A percentile compares a stretch with the other conserved stretches of the same genome.
phyloP scores from a whole-genome alignment of 2,797 vertebrate genomes.

The Melanotaenia pygmaea region DNA sequence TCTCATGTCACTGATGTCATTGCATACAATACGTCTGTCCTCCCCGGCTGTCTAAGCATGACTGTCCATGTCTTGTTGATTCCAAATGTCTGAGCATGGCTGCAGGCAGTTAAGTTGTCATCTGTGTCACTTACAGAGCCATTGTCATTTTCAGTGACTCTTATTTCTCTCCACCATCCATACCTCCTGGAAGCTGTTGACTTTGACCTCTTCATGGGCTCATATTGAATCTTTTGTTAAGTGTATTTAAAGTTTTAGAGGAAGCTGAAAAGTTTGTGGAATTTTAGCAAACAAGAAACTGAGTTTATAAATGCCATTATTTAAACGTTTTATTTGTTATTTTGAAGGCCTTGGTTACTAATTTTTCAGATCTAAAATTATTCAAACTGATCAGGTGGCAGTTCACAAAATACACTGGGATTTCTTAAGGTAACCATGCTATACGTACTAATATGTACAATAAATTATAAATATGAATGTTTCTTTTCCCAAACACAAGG shows the following conservation, averaged over 20 bases:
- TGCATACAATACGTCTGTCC: conserved; percentile 29
- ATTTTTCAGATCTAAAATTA: not conserved
- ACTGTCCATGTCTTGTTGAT: conserved; percentile 40
- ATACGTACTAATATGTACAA: not conserved
- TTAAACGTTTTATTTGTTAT: not conserved
- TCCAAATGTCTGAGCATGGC: conserved; percentile 34
- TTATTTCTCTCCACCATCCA: conserved; percentile 17
- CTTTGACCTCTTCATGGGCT: conserved; percentile 10
- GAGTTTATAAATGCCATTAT: not conserved
- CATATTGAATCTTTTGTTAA: not conserved
- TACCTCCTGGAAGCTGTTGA: conserved; percentile 17
- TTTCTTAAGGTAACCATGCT: not conserved
- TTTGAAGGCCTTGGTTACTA: not conserved
- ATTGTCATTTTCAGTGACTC: conserved; percentile 40
- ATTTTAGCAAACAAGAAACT: not conserved
- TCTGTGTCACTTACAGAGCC: conserved; percentile 17
- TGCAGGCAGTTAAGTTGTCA: conserved; percentile 40
- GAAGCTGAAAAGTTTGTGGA: not conserved
- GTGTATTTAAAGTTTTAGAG: conserved; percentile 10
- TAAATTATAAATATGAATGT: not conserved
- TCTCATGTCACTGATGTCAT: conserved; percentile 31
- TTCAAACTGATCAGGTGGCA: not conserved
- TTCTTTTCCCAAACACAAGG: not conserved
- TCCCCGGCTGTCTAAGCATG: conserved; percentile 33
- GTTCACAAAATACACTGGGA: not conserved